Evolutionary conservation across 2,113 vertebrate genomes (phyloP), one percentile per base, ranked within the genome.

Genomic region (Rhinolophus ferrumequinum): DNA sequence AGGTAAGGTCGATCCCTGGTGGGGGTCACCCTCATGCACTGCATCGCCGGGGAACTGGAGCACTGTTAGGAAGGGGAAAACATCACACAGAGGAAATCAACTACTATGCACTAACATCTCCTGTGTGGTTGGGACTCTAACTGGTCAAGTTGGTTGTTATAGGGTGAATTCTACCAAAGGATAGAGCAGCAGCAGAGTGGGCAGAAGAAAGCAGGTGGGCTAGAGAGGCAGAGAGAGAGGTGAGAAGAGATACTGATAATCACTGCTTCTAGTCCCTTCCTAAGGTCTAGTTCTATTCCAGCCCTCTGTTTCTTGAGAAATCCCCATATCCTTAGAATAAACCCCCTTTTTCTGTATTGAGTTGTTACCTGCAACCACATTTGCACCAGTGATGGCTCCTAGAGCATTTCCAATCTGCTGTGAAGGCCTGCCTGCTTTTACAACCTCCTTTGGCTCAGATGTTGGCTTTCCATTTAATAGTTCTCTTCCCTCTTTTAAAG

Each of bases 391-490:
- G 85, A 77, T 96, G 73, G 0, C 50, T 97, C 97, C 96, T 97
- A 90, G 96, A 97, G 85, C 67, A 91, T 93, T 97, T 66, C 62
- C 79, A 87, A 86, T 93, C 91, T 97, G 81, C 76, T 86, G 70
- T 38, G 41, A 56, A 91, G 93, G 62, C 13, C 26, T 75, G 19
- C 41, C 44, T 89, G 21, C 4, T 30, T 72, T 80, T 82, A 16
- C 12, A 97, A 90, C 76, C 88, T 95, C 93, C 72, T 73, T 87
- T 50, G 44, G 13, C 83, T 95, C 64, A 84, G 30, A 44, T 0
- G 0, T 16, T 12, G 15, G 18, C 28, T 30, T 95, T 81, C 56
- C 4, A 28, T 90, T 94, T 95, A 52, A 44, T 62, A 88, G 44
- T 38, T 76, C 44, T 75, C 16, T 26, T 77, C 33, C 30, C 11